A percentile compares a stretch with the other conserved stretches of the same genome.
These are phyloP conservation scores for Ciconia stormi DNA, from an alignment of 2,113 vertebrate genomes.

Conservation along the genomic window DNA sequence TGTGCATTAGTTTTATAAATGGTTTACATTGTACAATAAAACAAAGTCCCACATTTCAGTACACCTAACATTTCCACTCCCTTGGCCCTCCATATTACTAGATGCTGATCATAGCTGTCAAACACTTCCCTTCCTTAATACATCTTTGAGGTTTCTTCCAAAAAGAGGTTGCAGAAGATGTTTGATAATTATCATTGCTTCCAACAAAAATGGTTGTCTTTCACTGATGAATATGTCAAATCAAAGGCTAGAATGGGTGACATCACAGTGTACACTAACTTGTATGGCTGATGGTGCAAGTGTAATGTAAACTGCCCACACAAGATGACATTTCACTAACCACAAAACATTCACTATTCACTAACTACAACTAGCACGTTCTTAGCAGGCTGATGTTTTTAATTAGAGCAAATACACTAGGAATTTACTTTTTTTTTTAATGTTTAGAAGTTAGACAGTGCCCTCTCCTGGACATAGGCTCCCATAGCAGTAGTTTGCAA, in stretches of 20 bases:
- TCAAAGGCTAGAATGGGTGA: neutral
- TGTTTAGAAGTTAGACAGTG: constrained; percentile 39
- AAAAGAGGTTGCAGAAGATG: neutral
- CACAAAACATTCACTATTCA: neutral
- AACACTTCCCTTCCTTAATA: neutral
- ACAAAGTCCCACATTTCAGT: neutral
- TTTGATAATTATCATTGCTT: neutral
- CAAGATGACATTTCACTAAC: constrained; percentile 24
- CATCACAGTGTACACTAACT: neutral
- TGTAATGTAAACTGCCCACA: constrained; percentile 8
- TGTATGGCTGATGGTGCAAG: neutral
- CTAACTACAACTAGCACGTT: constrained; percentile 34
- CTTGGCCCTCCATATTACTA: neutral
- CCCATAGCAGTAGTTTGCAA: neutral
- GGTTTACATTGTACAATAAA: neutral
- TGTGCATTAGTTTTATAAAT: neutral
- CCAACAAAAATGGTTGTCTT: neutral
- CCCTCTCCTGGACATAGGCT: constrained; percentile 47
- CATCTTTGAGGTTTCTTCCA: neutral
- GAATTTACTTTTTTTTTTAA: neutral
- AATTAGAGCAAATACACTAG: neutral
- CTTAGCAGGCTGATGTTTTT: constrained; percentile 20
- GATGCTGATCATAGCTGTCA: neutral
- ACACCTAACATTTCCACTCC: neutral
- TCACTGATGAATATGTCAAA: neutral